Evolutionary conservation across 1,140 invertebrate genomes (phyloP).

Genomic region (Agrilus planipennis): DNA sequence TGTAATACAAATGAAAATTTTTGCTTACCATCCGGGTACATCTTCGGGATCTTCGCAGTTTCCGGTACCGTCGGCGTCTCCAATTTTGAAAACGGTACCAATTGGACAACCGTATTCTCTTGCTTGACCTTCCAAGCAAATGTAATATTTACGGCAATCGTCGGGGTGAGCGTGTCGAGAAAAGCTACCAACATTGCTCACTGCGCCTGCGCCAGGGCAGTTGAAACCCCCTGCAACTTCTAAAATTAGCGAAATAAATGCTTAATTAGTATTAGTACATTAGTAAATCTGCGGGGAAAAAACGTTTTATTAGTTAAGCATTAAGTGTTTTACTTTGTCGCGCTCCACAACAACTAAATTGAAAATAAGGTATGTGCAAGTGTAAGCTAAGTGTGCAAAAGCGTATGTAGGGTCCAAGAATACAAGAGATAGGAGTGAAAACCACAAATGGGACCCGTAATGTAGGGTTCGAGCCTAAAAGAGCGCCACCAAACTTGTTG

Average conservation of each 20-base stretch:
- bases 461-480: too few relatives aligned
- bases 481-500: too few relatives aligned
- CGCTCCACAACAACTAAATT: too few relatives aligned
- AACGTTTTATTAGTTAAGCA: too few relatives aligned
- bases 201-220: slow-evolving; percentile 71
- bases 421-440: too few relatives aligned
- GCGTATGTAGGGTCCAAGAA: too few relatives aligned
- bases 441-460: too few relatives aligned
- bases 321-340: too few relatives aligned
- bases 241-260: slow-evolving; percentile 40
- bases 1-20: slow-evolving; percentile 4
- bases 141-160: slow-evolving; percentile 91
- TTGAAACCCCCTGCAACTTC: slow-evolving; percentile 81
- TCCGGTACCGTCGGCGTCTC: slow-evolving; percentile 72
- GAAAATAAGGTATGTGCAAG: too few relatives aligned
- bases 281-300: too few relatives aligned
- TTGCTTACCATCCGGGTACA: slow-evolving; percentile 84
- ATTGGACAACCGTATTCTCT: slow-evolving; percentile 91
- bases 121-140: slow-evolving; percentile 78
- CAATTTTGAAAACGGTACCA: slow-evolving; percentile 92
- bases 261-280: too few relatives aligned
- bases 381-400: too few relatives aligned
- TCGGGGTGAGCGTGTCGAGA: slow-evolving; percentile 89
- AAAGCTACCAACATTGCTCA: slow-evolving; percentile 75
- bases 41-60: slow-evolving; percentile 89